Base-by-base conservation (phyloP, 2,113 vertebrate genomes). In the Octodon degus region DNA sequence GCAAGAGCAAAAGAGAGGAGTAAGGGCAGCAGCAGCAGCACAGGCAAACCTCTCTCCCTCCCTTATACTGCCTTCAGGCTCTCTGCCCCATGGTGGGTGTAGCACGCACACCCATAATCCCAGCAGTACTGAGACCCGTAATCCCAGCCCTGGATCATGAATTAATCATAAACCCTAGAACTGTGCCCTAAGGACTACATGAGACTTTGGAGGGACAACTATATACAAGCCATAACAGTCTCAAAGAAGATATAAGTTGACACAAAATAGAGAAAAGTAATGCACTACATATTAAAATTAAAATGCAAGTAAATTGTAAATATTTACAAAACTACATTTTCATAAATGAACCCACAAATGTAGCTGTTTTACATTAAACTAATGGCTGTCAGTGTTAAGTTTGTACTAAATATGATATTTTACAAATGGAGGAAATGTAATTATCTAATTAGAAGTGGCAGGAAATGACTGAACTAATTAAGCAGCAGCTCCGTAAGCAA, bases 401-500 rank as follows among this genome's bases (percentile, higher is more conserved):
- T 98, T 89, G 87, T 93, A 95, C n/a, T 94, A 95, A 97, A 85
- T 97, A 89, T 91, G 63, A 24, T 97, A 95, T 97, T 98, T 98
- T 40, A 94, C 77, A 96, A 98, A 96, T 62, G 63, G 86, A 93
- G 94, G 82, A 86, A 96, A 97, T 95, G 93, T 93, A 94, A 87
- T 97, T 97, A 93, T 62, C 3, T 98, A 98, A 98, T 98, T 98
- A 97, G 88, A 96, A 98, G 82, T 97, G 96, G 96, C 92, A 97
- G 96, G 90, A 97, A 98, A 96, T 97, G 62, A 98, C 85, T 98
- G 93, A 98, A 96, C 86, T 98, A 97, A 98, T 98, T 98, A 97
- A 96, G 92, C 93, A 95, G 95, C 74, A 96, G 85, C 62, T 96
- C 84, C 7, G 0, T 98, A 97, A 96, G 95, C 93, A 97, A 98